Base-by-base conservation (phyloP, 2,113 vertebrate genomes). In the Macroglossus sobrinus region DNA sequence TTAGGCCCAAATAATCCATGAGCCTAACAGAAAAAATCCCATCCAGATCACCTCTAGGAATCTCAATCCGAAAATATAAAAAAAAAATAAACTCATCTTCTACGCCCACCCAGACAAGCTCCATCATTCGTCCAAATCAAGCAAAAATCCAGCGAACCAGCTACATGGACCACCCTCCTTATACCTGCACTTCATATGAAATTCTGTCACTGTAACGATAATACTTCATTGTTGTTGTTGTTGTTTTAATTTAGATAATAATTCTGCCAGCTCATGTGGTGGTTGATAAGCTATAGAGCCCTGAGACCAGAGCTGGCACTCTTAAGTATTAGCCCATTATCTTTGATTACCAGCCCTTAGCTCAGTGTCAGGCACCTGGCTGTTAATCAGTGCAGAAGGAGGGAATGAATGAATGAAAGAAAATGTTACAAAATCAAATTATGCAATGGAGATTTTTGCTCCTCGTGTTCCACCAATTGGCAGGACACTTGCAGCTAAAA, bases 401-500 rank as follows among this genome's bases (percentile, higher is more conserved):
- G 57, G 76, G 45, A 95, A 59, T 61, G 35, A 53, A 26, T 88
- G 50, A 91, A 38, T 35, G 59, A 69, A 63, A 66, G 33, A 19
- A 89, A 93, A 47, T 38, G 7, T 92, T 80, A 72, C 30, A 19
- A 66, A 89, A 35, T 75, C n/a, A 40, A 43, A 12, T 85, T 84
- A 69, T 75, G 68, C 74, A 57, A 33, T n/a, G 88, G 66, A 95
- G 59, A 66, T 50, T 47, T 66, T 91, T 55, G 55, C 35, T 50
- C 18, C 89, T 97, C 71, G 63, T n/a, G 45, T 84, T 91, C 21
- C 6, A 78, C 55, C 72, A 28, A 47, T 6, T 89, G 86, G 88
- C 81, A 88, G 95, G 38, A 47, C 33, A 11, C n/a, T 24, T 61
- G 55, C 33, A 59, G 88, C 71, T 97, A 95, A 95, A 96, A 94